Base-by-base conservation (phyloP, 1,140 invertebrate species). In the Ceratina japonica region DNA sequence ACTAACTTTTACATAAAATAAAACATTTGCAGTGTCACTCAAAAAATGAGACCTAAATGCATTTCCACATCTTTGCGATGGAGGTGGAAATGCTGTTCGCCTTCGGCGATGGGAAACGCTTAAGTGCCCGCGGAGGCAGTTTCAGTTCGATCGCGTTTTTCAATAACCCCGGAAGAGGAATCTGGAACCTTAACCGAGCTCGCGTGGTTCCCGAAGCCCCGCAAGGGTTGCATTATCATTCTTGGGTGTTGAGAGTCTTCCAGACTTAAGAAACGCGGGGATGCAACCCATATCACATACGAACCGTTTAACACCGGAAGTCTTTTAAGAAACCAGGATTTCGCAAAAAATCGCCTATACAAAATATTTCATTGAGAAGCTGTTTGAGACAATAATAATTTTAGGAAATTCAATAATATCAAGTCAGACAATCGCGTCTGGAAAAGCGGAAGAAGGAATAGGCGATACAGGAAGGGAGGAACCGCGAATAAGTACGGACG, bases 401-500 rank as follows among this genome's bases (percentile, higher is more conserved):
- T 7, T 20, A 18, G 65, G 10, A 49, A 44, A 1, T 18, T 18
- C 20, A 56, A 54, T 49, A 59, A 52, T 7, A 31, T 31, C 44
- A 22, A 8, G 49, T 31, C 27, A 59, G 7, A 16, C 52, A 78
- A 65, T 66, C 37, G 51, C 20, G 13, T 49, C 56, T 62, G 44
- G 51, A 18, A 27, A n/a, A 24, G 31, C n/a, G 69, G 27, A 54
- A 54, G 72, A 64, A 77, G 56, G 62, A 59, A 69, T 52, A 31
- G 27, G 27, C 52, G 63, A 59, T 59, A 77, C 56, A 59, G 59
- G 44, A 51, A 73, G 52, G 5, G 65, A 70, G 49, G 72, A 69
- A 56, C 58, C 79, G 75, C 71, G 83, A 85, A 85, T 85, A 85
- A 81, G 18, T 54, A 84, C 74, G 79, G 63, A 18, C 61, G 62